A percentile compares a stretch with the other conserved stretches of the same genome.
phyloP scores from a whole-genome alignment of 1,140 invertebrate species.

The Elysia chlorotica region DNA sequence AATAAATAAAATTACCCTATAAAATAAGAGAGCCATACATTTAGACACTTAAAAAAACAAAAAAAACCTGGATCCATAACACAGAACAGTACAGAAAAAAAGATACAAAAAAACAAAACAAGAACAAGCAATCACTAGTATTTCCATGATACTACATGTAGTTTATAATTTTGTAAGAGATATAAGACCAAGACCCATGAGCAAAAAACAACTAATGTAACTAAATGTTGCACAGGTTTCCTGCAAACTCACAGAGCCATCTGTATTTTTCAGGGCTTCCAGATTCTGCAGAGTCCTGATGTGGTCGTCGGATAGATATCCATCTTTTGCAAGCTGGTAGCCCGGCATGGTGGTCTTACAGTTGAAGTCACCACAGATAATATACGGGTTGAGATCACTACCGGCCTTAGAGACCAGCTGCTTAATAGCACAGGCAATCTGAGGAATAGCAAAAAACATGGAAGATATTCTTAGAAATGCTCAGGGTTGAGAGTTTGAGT shows the following conservation, averaged over 20 bases:
- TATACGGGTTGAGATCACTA: constrained; percentile 40
- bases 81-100: neutral
- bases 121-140: neutral
- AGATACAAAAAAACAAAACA: neutral
- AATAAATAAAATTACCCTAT: neutral
- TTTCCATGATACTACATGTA: neutral
- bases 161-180: neutral
- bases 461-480: too few relatives aligned
- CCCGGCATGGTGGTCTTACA: constrained; percentile 36
- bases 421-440: constrained; percentile 51
- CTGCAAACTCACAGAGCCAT: constrained; percentile 40
- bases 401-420: constrained; percentile 47
- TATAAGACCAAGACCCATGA: too few relatives aligned
- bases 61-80: neutral
- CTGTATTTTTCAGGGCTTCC: constrained; percentile 35
- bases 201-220: too few relatives aligned
- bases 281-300: constrained; percentile 39
- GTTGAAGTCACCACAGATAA: constrained; percentile 58
- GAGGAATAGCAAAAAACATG: constrained; percentile 6
- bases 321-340: constrained; percentile 49
- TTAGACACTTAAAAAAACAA: neutral
- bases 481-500: too few relatives aligned
- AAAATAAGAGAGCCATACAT: neutral
- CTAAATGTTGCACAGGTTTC: too few relatives aligned
- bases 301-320: constrained; percentile 43